Evolutionary conservation across 2,797 vertebrate species (phyloP).

Genomic region (Molothrus ater): DNA sequence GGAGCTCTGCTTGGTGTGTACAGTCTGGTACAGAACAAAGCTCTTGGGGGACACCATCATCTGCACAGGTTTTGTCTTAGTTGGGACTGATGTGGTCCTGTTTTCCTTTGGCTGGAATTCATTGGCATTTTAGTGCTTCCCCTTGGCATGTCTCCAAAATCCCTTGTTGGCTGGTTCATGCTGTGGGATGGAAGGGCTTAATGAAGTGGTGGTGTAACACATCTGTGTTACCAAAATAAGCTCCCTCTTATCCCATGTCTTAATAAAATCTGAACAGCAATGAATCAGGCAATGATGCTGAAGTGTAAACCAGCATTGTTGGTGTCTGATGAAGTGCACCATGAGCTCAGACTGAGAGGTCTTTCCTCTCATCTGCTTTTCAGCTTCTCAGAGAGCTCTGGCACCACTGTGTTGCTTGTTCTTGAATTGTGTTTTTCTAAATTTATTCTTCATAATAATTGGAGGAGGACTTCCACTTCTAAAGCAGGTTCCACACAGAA

Average conservation of each 20-base stretch:
- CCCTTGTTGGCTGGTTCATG: not conserved
- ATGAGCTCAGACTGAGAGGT: not conserved
- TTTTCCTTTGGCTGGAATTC: not conserved
- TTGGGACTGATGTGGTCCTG: not conserved
- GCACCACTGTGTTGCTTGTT: not conserved
- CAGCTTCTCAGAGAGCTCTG: not conserved
- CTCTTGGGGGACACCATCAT: not conserved
- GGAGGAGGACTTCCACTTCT: not conserved
- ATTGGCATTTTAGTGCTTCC: not conserved
- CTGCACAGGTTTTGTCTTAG: not conserved
- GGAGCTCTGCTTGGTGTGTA: not conserved
- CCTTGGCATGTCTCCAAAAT: not conserved
- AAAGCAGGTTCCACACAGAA: not conserved
- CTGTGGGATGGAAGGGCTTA: not conserved
- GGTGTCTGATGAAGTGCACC: not conserved
- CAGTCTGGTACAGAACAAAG: not conserved
- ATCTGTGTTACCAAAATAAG: conserved; percentile 36
- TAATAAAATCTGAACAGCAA: not conserved
- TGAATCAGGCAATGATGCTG: not conserved
- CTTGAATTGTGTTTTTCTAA: not conserved
- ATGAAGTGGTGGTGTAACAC: not conserved
- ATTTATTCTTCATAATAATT: not conserved
- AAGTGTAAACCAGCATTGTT: not conserved
- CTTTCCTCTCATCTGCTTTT: not conserved
- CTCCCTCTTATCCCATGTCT: not conserved